phyloP scores from a whole-genome alignment of 2,797 vertebrate species.

The Pseudotriccus pelzelni region DNA sequence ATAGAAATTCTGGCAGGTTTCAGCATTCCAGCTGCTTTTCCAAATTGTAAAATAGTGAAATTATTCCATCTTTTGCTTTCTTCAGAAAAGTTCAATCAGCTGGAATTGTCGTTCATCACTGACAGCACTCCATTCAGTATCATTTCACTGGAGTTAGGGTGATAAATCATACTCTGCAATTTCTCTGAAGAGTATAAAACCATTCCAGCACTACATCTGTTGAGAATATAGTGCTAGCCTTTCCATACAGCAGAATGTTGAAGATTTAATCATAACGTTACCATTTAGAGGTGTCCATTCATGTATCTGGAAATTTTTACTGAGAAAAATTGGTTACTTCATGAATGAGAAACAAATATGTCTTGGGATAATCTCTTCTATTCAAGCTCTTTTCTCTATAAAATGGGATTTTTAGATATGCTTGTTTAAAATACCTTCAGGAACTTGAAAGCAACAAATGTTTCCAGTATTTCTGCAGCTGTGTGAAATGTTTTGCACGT shows the following conservation, averaged over 20 bases:
- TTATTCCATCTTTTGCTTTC: not conserved
- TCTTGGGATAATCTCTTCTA: not conserved
- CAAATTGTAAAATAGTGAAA: not conserved
- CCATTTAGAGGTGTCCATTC: not conserved
- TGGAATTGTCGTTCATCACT: not conserved
- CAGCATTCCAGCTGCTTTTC: not conserved
- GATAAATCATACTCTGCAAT: constrained; percentile 8
- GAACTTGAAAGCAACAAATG: not conserved
- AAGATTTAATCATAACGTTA: not conserved
- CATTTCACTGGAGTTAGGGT: not conserved
- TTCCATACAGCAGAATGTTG: not conserved
- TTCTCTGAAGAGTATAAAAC: constrained; percentile 15
- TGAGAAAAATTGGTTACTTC: not conserved
- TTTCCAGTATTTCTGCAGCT: constrained; percentile 9
- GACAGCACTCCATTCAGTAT: not conserved
- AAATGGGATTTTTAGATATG: not conserved
- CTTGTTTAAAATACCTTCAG: not conserved
- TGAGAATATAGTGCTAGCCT: not conserved
- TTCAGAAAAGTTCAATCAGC: not conserved
- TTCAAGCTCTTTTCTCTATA: not conserved
- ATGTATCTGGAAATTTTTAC: not conserved
- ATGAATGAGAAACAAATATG: not conserved
- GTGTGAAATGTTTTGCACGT: not conserved
- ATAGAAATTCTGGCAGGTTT: not conserved
- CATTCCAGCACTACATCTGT: constrained; percentile 5